Base-by-base conservation (phyloP, 53 echinoderm and acorn worm genomes). In the Crossaster papposus region DNA sequence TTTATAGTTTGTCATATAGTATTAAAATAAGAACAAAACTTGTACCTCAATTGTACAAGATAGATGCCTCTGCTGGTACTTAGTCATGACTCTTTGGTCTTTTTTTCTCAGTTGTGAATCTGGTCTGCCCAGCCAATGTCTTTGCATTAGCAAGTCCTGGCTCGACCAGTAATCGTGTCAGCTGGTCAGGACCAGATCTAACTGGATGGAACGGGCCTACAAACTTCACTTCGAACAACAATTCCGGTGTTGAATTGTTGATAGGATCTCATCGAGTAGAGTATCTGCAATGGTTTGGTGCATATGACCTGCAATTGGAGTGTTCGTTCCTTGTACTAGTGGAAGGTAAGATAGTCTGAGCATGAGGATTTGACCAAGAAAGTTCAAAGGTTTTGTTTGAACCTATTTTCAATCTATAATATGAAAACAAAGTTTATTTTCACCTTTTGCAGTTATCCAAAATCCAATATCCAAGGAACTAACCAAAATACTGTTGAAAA, bases 51-150 rank as follows among this genome's bases (percentile, higher is more conserved):
- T n/a, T n/a, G n/a, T n/a, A n/a, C n/a, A n/a, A n/a, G n/a, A n/a
- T n/a, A n/a, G n/a, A n/a, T n/a, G n/a, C n/a, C n/a, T n/a, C n/a
- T n/a, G n/a, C 13, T 3, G 32, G 32, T 30, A n/a, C 71, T 31
- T 12, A 71, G 29, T 30, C 71, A 30, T 26, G 4, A 12, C 12
- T 14, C 0, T 12, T 74, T 36, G 32, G 36, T 34, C 10, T 74
- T 36, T n/a, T 36, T 74, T 74, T 1, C 28, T 10, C 35, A 74
- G 75, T 74, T 34, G 75, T 74, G 75, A 2, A 34, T 12, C 2
- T 32, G 11, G 89, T 70, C 28, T 89, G 89, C 70, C 81, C 89
- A 20, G 80, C 18, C 4, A 63, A 80, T 24, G 20, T 80, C 11
- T 68, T 51, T 0, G 72, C 63, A n/a, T 50, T 68, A 17, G 63